A percentile compares a stretch with the other conserved stretches of the same genome.
Conservation (phyloP, 2,797 vertebrate genomes). For the Poeciliopsis presidionis region DNA sequence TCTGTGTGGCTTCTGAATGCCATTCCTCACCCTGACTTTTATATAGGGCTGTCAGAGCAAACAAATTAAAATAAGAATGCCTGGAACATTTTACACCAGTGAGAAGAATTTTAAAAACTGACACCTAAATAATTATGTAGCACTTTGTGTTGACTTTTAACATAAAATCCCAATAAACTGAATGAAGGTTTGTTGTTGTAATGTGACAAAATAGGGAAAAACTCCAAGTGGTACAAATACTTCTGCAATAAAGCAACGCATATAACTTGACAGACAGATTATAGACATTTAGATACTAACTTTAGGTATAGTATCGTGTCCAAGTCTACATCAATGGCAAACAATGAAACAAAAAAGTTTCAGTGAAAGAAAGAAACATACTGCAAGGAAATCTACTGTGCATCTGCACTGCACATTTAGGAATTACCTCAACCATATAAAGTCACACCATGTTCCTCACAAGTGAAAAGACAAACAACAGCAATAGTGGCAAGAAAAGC, state of each 20-base stretch:
- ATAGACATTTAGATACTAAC: too few species aligned
- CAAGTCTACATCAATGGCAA: not conserved
- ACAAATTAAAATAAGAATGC: too few species aligned
- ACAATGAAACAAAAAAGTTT: constrained; percentile 28
- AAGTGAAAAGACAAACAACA: constrained; percentile 72
- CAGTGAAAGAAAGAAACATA: constrained; percentile 5
- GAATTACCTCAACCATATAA: constrained; percentile 69
- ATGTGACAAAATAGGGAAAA: not conserved
- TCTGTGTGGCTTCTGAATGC: not conserved
- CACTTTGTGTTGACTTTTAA: not conserved
- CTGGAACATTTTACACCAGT: not conserved
- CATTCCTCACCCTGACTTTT: not conserved
- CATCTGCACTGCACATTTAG: constrained; percentile 75
- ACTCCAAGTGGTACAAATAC: not conserved
- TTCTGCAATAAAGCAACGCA: not conserved
- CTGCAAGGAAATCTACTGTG: constrained; percentile 49
- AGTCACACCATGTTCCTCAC: constrained; percentile 62
- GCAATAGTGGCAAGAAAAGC: constrained; percentile 60
- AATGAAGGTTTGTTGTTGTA: not conserved
- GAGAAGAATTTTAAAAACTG: not conserved
- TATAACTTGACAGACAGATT: not conserved
- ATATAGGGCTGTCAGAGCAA: not conserved
- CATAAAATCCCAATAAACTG: not conserved
- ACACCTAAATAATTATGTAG: not conserved
- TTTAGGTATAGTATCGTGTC: not conserved